These are phyloP conservation scores for Archivesica marissinica DNA, from an alignment of 1,140 invertebrate species.

Conservation along the genomic window DNA sequence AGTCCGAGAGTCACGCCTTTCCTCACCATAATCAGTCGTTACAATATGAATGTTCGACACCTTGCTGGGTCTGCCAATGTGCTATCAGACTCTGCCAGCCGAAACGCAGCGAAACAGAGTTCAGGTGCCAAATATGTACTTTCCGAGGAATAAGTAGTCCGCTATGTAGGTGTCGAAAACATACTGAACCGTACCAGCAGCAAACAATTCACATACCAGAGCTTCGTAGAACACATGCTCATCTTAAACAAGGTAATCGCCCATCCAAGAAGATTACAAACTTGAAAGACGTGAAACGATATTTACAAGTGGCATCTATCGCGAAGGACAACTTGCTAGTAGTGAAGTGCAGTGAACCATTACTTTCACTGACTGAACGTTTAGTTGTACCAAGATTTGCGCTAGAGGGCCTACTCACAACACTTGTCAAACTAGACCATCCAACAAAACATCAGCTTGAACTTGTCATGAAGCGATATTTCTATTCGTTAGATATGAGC, in stretches of 20 bases:
- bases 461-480: too few species aligned
- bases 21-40: slow-evolving; percentile 47
- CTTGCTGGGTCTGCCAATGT: slow-evolving; percentile 46
- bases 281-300: slow-evolving; percentile 52
- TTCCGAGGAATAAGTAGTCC: slow-evolving; percentile 42
- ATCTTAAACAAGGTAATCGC: slow-evolving; percentile 61
- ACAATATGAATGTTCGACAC: slow-evolving; percentile 33
- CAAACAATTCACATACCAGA: slow-evolving; percentile 44
- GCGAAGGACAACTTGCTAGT: slow-evolving; percentile 63
- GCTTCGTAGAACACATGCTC: slow-evolving; percentile 40
- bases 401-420: slow-evolving; percentile 38
- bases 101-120: slow-evolving; percentile 24
- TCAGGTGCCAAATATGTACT: slow-evolving; percentile 33
- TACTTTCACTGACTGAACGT: slow-evolving; percentile 46
- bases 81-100: slow-evolving; percentile 56
- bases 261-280: slow-evolving; percentile 60
- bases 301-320: slow-evolving; percentile 55
- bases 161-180: background rate
- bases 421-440: slow-evolving; percentile 59
- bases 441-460: slow-evolving; percentile 52
- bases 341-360: slow-evolving; percentile 24
- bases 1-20: slow-evolving; percentile 61
- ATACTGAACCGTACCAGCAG: background rate
- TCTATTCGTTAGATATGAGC: too few species aligned
- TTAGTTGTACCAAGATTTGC: slow-evolving; percentile 60